A percentile compares a stretch with the other conserved stretches of the same genome.
Conservation (phyloP, 2,797 vertebrate species). For the Loris lydekkerianus region DNA sequence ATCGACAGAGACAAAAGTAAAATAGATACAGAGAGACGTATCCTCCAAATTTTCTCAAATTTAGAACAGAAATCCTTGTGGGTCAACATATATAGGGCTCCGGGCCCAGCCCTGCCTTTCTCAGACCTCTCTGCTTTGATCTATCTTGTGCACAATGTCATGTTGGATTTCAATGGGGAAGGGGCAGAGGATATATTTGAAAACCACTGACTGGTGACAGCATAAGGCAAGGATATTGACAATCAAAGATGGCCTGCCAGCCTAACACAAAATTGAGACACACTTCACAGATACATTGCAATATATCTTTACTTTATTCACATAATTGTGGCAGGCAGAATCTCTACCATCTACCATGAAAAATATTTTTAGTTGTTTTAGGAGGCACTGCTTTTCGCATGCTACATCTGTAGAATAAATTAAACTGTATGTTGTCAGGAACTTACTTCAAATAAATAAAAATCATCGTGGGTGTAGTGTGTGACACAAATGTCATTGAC, state of each 20-base stretch:
- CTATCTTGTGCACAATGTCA: not conserved
- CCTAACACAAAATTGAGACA: not conserved
- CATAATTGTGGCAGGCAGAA: not conserved
- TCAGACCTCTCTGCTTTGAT: not conserved
- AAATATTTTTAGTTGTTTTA: constrained; percentile 34
- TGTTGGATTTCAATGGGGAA: not conserved
- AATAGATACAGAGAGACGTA: not conserved
- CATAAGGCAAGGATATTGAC: not conserved
- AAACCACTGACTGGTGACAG: not conserved
- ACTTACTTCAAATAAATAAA: not conserved
- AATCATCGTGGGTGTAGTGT: not conserved
- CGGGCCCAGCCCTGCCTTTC: not conserved
- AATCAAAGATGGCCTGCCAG: not conserved
- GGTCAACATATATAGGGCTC: not conserved
- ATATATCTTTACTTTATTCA: not conserved
- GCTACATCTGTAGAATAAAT: not conserved
- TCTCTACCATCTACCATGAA: not conserved
- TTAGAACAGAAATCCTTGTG: not conserved
- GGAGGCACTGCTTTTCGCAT: not conserved
- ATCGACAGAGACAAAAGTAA: constrained; percentile 11
- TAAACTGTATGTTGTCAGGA: not conserved
- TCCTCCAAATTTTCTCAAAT: not conserved
- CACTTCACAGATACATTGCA: not conserved
- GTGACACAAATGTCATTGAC: not conserved
- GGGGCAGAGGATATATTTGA: not conserved